These are phyloP conservation scores for Helicoverpa armigera DNA, from an alignment of 1,140 invertebrate species.

Conservation along the genomic window DNA sequence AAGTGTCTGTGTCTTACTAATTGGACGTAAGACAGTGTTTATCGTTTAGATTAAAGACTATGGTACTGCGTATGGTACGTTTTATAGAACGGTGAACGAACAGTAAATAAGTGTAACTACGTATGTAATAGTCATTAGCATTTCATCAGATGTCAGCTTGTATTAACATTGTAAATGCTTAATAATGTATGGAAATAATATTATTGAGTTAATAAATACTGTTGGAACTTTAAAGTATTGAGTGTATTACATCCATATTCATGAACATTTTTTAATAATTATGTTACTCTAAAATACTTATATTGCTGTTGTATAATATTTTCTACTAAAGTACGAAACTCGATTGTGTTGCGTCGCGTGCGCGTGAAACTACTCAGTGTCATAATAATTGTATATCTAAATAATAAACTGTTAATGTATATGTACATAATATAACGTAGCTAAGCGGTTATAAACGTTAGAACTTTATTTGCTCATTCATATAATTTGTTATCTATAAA, in stretches of 20 bases:
- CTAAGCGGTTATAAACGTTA: slow-evolving; percentile 49
- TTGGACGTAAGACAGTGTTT: slow-evolving; percentile 43
- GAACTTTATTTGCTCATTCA: slow-evolving; percentile 49
- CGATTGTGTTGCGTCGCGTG: slow-evolving; percentile 8
- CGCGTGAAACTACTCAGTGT: slow-evolving; percentile 33
- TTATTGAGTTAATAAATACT: background rate
- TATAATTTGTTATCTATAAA: slow-evolving; percentile 28
- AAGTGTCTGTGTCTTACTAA: slow-evolving; percentile 40
- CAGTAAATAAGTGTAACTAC: slow-evolving; percentile 31
- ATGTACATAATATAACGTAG: slow-evolving; percentile 55
- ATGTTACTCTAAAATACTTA: background rate
- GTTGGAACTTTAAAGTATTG: background rate
- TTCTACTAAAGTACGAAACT: slow-evolving; percentile 18
- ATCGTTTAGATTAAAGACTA: slow-evolving; percentile 42
- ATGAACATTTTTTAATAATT: background rate
- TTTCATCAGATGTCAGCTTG: slow-evolving; percentile 42
- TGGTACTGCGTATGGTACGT: slow-evolving; percentile 6
- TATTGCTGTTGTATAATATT: slow-evolving; percentile 35
- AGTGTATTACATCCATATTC: background rate
- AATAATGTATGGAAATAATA: slow-evolving; percentile 2
- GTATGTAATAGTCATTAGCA: slow-evolving; percentile 41
- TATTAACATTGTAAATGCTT: slow-evolving; percentile 41
- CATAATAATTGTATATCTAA: slow-evolving; percentile 49
- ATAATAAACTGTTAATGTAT: slow-evolving; percentile 56
- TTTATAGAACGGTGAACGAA: slow-evolving; percentile 40